These are phyloP conservation scores for Triplophysa tibetana DNA, from an alignment of 2,113 vertebrate species.

Conservation along the genomic window DNA sequence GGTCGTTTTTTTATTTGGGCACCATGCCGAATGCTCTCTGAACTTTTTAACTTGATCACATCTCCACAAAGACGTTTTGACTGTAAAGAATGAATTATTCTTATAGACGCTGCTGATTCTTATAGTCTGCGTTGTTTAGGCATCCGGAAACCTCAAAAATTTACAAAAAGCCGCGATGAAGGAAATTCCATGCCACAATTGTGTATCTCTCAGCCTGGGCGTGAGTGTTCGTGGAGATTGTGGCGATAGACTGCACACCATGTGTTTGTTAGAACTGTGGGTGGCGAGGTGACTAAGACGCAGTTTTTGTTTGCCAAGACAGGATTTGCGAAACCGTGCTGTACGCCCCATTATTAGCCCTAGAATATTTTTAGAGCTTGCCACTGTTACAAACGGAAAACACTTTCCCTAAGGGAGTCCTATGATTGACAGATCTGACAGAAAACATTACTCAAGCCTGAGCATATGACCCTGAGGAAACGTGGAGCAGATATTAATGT, in stretches of 20 bases:
- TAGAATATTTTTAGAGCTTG: neutral
- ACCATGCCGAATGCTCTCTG: neutral
- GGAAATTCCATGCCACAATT: neutral
- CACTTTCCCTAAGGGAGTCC: neutral
- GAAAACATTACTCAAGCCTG: neutral
- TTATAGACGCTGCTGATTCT: no score
- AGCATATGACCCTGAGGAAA: neutral
- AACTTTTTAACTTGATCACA: neutral
- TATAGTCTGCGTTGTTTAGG: no score
- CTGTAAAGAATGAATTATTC: no score
- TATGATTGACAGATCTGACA: constrained; percentile 9
- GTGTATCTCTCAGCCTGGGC: neutral
- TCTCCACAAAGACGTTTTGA: neutral
- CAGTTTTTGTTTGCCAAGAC: no score
- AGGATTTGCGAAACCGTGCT: no score
- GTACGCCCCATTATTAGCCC: no score
- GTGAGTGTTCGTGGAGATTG: no score
- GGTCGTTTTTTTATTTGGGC: constrained; percentile 44
- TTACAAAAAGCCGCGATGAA: neutral
- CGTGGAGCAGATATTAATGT: neutral
- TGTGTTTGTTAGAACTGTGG: no score
- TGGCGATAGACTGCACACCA: no score
- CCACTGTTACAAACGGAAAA: neutral
- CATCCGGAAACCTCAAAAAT: no score
- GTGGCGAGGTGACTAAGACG: no score